Base-by-base conservation (phyloP, 2,888 invertebrate genomes). In the Hydrotaea diabolus region DNA sequence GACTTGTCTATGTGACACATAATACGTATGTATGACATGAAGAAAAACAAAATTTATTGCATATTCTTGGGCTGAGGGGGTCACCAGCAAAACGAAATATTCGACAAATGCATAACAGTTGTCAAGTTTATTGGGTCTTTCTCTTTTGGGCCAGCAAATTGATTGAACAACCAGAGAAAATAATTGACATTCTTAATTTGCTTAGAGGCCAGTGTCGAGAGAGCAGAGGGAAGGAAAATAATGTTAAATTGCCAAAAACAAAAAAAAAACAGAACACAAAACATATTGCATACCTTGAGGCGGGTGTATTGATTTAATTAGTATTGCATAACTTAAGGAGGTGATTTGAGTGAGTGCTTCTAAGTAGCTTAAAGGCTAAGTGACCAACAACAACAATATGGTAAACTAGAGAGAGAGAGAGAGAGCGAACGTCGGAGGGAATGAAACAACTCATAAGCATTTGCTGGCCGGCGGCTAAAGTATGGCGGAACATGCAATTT, bases 401-500 rank as follows among this genome's bases (percentile, higher is more conserved):
- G n/a, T n/a, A 9, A 43, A 9, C 43, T 1, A 43, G 31, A 2
- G 31, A 31, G 31, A 7, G 31, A 31, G 31, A 31, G 31, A 7
- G 7, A 39, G 5, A 49, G n/a, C 3, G n/a, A 43, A n/a, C n/a
- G n/a, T n/a, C n/a, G n/a, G n/a, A n/a, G n/a, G 13, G 11, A 43
- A 43, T 13, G 43, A 11, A 13, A 13, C 2, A n/a, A 49, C 2
- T 49, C 49, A 49, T 49, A 49, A 49, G 49, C 49, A 49, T 49
- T 49, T 49, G 26, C 46, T 23, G 39, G 66, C 19, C 21, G 43
- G 21, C 21, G 46, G 69, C 66, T 55, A 49, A 81, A 84, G 64
- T 81, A 73, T 17, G 19, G 26, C 43, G 69, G 26, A 81, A 81
- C 81, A 85, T 85, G 84, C 84, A 81, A 85, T 81, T 81, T 64